phyloP scores from a whole-genome alignment of 2,797 vertebrate species.

The Pangasius djambal region DNA sequence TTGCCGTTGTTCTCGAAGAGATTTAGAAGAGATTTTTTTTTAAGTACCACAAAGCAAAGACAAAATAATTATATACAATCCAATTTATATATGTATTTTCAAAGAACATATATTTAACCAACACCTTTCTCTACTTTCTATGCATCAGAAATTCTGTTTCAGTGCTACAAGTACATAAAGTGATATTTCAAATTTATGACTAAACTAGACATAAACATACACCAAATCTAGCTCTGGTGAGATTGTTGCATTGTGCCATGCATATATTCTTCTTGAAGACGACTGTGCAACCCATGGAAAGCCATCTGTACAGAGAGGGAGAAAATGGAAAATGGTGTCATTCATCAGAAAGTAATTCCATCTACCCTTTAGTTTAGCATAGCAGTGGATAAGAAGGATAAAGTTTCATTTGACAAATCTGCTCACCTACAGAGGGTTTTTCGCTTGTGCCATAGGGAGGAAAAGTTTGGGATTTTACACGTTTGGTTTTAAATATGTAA shows the following conservation, averaged over 20 bases:
- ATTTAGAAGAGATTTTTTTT: neutral
- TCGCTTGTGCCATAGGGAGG: neutral
- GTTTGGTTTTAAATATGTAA: no score
- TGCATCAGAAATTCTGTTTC: neutral
- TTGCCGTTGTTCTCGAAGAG: neutral
- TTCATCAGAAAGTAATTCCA: neutral
- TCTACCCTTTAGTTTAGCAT: neutral
- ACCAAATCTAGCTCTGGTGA: neutral
- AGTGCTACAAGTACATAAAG: neutral
- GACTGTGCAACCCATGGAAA: neutral
- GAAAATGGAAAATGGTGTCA: neutral
- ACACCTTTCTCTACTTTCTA: neutral
- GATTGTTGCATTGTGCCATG: neutral
- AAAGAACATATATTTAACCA: neutral
- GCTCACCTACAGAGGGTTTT: neutral
- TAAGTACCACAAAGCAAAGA: neutral
- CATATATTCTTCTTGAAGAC: neutral
- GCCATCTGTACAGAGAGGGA: neutral
- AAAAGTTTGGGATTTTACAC: neutral
- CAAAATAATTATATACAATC: neutral
- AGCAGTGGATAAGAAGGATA: neutral
- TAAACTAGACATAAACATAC: neutral
- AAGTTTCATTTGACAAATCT: neutral
- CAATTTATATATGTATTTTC: neutral
- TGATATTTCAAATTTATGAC: neutral